Base-by-base conservation (phyloP, 2,888 invertebrate genomes). In the Drosophila niveifrons region DNA sequence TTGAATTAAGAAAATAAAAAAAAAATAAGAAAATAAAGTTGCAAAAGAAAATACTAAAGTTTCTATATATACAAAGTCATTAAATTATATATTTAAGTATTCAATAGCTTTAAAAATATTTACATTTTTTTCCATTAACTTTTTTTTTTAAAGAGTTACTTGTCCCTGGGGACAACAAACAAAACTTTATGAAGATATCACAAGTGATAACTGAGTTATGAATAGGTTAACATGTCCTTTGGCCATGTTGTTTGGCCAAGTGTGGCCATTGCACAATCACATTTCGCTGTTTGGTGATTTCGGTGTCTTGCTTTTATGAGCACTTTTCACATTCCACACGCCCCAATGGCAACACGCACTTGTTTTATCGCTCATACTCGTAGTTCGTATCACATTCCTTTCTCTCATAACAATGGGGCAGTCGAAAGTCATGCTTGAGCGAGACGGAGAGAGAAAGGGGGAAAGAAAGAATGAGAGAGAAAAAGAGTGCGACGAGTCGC, bases 291-390 rank as follows among this genome's bases (percentile, higher is more conserved):
- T 64, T 66, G 61, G 61, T 61, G 70, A 73, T 77, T 66, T 53
- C 66, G 55, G 53, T 70, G 74, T 73, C 73, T 76, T 77, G 74
- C 57, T 66, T 73, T 81, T 83, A 76, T 71, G 81, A 69, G 56
- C 51, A 63, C 64, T 78, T 58, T 64, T 48, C 59, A 55, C 65
- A 81, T 73, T 69, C 75, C 66, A 48, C 79, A 75, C 63, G 31
- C 59, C 51, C 43, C 50, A 56, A 11, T 39, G 50, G 57, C 63
- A 75, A 56, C 80, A 85, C 80, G 80, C 80, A 82, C 82, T 86
- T 79, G 78, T 72, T 72, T 86, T 86, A 86, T 81, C 84, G 72
- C 66, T 48, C 66, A 56, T 52, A 55, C 74, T 66, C 39, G 39
- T 15, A 23, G 23, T 31, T 15, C 43, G 7, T 50, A 78, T 74